Evolutionary conservation across 2,797 vertebrate genomes (phyloP).

Genomic region (Rhinatrema bivittatum): DNA sequence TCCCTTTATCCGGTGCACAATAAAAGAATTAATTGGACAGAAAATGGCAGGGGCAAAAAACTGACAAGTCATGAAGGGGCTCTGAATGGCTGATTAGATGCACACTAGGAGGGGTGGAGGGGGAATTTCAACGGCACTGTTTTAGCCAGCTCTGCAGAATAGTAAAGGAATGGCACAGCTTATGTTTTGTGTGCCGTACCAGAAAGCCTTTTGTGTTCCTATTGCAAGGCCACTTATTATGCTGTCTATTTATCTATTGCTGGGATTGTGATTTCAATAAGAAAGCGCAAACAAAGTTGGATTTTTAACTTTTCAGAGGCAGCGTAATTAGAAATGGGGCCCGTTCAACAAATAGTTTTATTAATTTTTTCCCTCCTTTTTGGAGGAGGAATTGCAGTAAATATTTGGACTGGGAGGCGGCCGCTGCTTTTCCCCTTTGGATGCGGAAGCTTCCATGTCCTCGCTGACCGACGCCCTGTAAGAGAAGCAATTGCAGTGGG

Average conservation of each 20-base stretch:
- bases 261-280: constrained; percentile 29
- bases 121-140: constrained; percentile 54
- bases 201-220: constrained; percentile 45
- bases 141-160: constrained; percentile 56
- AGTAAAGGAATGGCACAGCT: constrained; percentile 52
- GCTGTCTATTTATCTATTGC: constrained; percentile 38
- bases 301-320: constrained; percentile 27
- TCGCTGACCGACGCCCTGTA: too few species aligned
- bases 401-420: constrained; percentile 24
- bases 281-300: constrained; percentile 38
- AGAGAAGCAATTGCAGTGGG: too few species aligned
- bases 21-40: constrained; percentile 99
- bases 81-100: constrained; percentile 84
- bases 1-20: constrained; percentile 91
- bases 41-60: constrained; percentile 94
- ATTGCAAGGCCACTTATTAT: too few species aligned
- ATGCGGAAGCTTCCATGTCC: too few species aligned
- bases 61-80: constrained; percentile 92
- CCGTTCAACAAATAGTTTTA: not conserved
- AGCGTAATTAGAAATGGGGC: constrained; percentile 14
- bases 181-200: constrained; percentile 52
- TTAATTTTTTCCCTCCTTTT: constrained; percentile 25
- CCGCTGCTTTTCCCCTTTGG: too few species aligned
- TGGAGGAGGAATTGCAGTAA: constrained; percentile 8
- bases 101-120: constrained; percentile 69